Percentiles rank a stretch among this genome's conserved stretches.
Evolutionary conservation across 2,888 invertebrate species (phyloP).

Genomic region (Ceraclea dissimilis): DNA sequence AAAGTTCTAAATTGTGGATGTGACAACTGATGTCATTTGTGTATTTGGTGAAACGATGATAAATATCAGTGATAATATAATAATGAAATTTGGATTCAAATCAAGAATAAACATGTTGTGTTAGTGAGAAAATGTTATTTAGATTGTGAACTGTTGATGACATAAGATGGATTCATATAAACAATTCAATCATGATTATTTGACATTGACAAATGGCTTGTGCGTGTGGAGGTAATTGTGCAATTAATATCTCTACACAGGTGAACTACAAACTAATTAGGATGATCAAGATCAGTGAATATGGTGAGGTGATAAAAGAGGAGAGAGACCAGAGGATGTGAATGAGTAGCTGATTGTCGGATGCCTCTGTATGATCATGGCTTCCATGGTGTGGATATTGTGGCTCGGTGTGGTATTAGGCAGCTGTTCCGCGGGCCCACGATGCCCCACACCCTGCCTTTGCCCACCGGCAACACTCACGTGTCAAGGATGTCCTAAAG

Average conservation of each 20-base stretch:
- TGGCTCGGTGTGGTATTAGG: conserved; percentile 16
- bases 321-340: conserved; percentile 7
- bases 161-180: background rate
- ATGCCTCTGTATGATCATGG: conserved; percentile 7
- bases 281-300: background rate
- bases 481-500: conserved; percentile 23
- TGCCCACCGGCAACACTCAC: conserved; percentile 17
- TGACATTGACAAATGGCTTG: background rate
- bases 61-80: background rate
- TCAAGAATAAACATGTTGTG: background rate
- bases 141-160: background rate
- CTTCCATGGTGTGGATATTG: conserved; percentile 10
- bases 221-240: conserved; percentile 1
- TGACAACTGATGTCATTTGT: background rate
- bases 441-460: conserved; percentile 16
- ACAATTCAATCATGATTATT: background rate
- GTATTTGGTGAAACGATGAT: background rate
- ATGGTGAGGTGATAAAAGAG: background rate
- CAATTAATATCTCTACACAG: background rate
- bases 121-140: background rate
- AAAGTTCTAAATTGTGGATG: background rate
- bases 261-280: background rate
- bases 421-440: conserved; percentile 14
- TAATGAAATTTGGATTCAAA: conserved; percentile 7
- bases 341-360: conserved; percentile 1